Base-by-base conservation (phyloP, 2,113 vertebrate species). In the Coptodon rendalli region DNA sequence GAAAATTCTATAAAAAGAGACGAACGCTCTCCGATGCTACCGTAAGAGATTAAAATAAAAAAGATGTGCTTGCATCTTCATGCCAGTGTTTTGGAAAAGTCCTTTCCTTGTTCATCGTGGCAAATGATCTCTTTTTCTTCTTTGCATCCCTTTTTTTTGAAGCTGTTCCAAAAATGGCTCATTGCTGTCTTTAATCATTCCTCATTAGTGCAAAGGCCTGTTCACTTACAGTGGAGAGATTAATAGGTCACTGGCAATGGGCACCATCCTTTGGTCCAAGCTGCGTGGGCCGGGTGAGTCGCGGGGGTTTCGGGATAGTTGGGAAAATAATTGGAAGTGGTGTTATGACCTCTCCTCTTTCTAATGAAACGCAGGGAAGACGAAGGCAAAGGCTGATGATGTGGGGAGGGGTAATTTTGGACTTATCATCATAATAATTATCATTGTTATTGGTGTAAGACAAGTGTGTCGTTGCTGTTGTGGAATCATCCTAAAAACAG, bases 401-500 rank as follows among this genome's bases (percentile, higher is more conserved):
- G 16, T 14, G 48, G 50, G 68, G 63, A 36, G 78, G 80, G 61
- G 31, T 53, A 76, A 53, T 80, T 82, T 52, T 68, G 27, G 80
- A 87, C 81, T 71, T 76, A 61, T 86, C 80, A 54, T 86, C 29
- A 81, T 78, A 19, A 89, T 89, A 54, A 88, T 88, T 10, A 88
- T 89, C 36, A 83, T 87, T 81, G 87, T 87, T 84, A 87, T 80
- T 83, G 86, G 73, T 71, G 86, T 34, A 52, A 84, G 43, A n/a
- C 24, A 59, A 80, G 82, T 43, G 79, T 84, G 80, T 87, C 91
- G 73, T 27, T 63, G 89, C 80, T 79, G 86, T 88, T 53, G 81
- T 56, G 59, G 82, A 84, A 36, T 84, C 82, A 4, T 4, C 84
- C 83, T 61, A 82, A 88, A 93, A 93, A 89, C 85, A 92, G 87